Evolutionary conservation across 2,797 vertebrate species (phyloP).

Genomic region (Myotis daubentonii): DNA sequence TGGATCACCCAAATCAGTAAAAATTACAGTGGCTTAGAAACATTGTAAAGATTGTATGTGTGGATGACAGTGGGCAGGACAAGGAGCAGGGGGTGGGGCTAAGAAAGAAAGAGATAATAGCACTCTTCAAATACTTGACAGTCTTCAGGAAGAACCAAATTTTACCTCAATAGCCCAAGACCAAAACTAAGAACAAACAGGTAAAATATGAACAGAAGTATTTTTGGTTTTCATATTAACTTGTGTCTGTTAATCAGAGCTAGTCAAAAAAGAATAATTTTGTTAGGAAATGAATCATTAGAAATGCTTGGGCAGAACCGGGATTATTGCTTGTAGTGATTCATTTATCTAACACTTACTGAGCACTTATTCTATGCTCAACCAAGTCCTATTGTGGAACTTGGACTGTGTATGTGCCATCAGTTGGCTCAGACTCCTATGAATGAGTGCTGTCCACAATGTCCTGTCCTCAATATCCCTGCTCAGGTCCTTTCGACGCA

Average conservation of each 20-base stretch:
- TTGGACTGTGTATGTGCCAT: not conserved
- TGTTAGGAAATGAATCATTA: constrained; percentile 13
- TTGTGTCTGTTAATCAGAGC: not conserved
- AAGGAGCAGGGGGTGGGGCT: not conserved
- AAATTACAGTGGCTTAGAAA: constrained; percentile 49
- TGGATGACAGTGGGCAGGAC: not conserved
- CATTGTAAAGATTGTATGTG: not conserved
- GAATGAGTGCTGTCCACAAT: not conserved
- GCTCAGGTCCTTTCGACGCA: not conserved
- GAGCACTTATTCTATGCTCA: not conserved
- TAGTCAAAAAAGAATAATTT: not conserved
- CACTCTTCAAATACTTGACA: constrained; percentile 4
- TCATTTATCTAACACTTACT: not conserved
- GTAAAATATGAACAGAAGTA: constrained; percentile 10
- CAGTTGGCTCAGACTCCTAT: not conserved
- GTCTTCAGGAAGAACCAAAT: not conserved
- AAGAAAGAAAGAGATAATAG: not conserved
- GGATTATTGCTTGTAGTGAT: not conserved
- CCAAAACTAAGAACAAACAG: constrained; percentile 25
- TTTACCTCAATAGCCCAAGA: not conserved
- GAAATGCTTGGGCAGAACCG: constrained; percentile 13
- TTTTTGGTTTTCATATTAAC: constrained; percentile 31
- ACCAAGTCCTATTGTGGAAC: not conserved
- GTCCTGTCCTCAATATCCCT: not conserved
- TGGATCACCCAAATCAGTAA: constrained; percentile 39